Percentiles rank a stretch among this genome's conserved stretches.
phyloP scores from a whole-genome alignment of 2,113 vertebrate species.

The Oophaga pumilio region DNA sequence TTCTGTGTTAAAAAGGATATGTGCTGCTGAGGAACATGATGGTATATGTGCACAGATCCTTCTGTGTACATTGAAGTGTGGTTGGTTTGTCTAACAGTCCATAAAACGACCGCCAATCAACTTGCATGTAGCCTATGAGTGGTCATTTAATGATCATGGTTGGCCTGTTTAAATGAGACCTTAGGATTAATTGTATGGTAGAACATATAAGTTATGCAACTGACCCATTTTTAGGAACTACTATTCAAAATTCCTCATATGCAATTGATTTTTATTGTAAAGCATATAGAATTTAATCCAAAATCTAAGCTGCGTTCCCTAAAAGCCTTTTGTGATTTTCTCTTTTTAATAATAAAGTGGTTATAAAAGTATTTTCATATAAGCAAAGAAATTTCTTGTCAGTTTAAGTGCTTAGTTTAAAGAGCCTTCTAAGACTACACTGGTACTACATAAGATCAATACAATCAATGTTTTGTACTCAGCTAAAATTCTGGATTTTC shows the following conservation, averaged over 20 bases:
- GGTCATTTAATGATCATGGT: too few species aligned
- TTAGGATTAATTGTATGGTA: neutral
- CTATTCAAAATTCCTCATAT: neutral
- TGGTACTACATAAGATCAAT: neutral
- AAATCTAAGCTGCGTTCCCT: neutral
- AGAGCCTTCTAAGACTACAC: neutral
- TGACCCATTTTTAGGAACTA: neutral
- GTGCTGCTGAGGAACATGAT: too few species aligned
- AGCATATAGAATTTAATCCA: neutral
- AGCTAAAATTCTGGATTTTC: neutral
- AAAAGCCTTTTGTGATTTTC: neutral
- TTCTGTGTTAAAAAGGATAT: too few species aligned
- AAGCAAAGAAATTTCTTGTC: neutral
- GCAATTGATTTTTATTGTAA: neutral
- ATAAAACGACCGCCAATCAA: too few species aligned
- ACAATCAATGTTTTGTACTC: neutral
- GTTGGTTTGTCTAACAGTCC: too few species aligned
- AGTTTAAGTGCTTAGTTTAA: neutral
- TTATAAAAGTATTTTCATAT: neutral
- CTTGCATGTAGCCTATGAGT: too few species aligned
- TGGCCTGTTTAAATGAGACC: too few species aligned
- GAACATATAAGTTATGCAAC: neutral
- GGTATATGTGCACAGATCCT: too few species aligned
- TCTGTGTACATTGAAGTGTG: too few species aligned
- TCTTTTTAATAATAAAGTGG: neutral